Evolutionary conservation across 2,797 vertebrate species (phyloP).

Genomic region (Uromys caudimaculatus): DNA sequence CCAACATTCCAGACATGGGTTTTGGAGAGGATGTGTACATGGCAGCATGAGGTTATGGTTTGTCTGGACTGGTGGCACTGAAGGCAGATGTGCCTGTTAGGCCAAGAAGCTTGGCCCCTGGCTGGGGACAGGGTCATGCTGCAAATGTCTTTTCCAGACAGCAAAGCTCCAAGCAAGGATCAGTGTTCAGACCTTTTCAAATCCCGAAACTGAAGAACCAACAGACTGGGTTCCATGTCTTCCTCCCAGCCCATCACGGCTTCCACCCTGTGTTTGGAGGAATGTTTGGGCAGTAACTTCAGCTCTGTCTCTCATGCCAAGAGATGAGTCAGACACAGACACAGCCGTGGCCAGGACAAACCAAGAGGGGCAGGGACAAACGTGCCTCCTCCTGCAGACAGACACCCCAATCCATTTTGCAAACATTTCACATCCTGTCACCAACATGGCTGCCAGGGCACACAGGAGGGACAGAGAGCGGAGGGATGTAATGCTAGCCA

Average conservation of each 20-base stretch:
- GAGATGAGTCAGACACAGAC: slow-evolving; percentile 25
- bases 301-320: background rate
- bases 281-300: background rate
- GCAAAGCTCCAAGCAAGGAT: background rate
- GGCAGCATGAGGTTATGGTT: too few relatives aligned
- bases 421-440: slow-evolving; percentile 63
- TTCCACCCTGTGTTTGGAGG: background rate
- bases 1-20: background rate
- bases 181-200: background rate
- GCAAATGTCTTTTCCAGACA: background rate
- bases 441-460: background rate
- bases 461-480: background rate
- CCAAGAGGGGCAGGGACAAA: background rate
- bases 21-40: background rate
- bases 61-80: background rate
- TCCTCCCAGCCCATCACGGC: background rate
- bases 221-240: too few relatives aligned
- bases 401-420: background rate
- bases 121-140: fast-evolving
- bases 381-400: background rate
- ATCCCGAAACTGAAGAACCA: background rate
- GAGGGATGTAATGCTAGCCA: slow-evolving; percentile 64
- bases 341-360: background rate
- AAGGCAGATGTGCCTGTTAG: background rate
- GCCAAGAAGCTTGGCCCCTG: background rate